Evolutionary conservation across 53 echinoderm and acorn worm species (phyloP).

Genomic region (Holothuria scabra): DNA sequence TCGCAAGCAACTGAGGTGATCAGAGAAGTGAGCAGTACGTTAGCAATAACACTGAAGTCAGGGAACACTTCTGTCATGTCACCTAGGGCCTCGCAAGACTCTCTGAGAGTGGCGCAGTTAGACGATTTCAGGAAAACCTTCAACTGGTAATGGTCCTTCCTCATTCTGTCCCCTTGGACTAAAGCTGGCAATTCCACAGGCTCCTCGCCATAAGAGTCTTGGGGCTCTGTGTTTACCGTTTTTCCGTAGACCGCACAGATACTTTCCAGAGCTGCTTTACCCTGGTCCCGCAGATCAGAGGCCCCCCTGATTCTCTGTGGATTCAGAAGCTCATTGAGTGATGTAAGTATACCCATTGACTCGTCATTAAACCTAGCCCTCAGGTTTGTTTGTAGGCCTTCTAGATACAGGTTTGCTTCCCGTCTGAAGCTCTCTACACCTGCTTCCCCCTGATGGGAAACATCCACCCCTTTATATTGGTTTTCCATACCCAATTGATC

Average conservation of each 20-base stretch:
- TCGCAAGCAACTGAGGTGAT: conserved; percentile 5
- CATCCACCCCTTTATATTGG: no score
- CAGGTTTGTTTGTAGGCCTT: no score
- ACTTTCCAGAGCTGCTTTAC: background rate
- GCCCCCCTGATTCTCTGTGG: background rate
- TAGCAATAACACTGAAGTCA: background rate
- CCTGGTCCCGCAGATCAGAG: background rate
- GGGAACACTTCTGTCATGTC: background rate
- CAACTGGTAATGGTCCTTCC: background rate
- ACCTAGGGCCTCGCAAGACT: background rate
- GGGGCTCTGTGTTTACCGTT: background rate
- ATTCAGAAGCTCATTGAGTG: background rate
- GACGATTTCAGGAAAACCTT: background rate
- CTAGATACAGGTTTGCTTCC: no score
- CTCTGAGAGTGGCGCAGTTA: no score
- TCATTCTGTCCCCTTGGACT: background rate
- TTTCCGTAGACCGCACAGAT: background rate
- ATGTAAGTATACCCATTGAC: background rate
- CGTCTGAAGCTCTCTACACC: no score
- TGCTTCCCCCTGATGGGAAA: no score
- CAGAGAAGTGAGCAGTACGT: background rate
- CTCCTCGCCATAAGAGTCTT: background rate
- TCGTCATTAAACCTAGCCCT: no score
- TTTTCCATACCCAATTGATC: no score
- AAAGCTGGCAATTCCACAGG: background rate